Percentiles rank a stretch among this genome's conserved stretches.
Evolutionary conservation across 2,113 vertebrate species (phyloP).

Genomic region (Mastomys coucha): DNA sequence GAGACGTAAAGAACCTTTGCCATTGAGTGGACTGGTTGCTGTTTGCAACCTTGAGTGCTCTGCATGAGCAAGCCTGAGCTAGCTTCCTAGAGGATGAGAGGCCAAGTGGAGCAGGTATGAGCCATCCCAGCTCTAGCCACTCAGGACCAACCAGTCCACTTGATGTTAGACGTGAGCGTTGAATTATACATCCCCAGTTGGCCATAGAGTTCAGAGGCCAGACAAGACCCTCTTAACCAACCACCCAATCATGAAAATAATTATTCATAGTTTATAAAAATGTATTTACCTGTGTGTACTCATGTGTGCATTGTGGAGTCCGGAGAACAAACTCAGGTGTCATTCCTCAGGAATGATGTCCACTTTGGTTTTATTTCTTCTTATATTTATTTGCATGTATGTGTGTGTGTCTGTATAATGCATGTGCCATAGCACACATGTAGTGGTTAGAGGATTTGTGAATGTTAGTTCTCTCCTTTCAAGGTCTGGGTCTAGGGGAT

Average conservation of each 20-base stretch:
- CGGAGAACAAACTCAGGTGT: not conserved
- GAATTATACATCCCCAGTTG: not conserved
- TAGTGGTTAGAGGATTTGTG: not conserved
- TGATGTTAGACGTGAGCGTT: not conserved
- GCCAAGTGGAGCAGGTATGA: accelerated
- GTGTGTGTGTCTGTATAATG: not conserved
- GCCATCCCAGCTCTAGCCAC: not conserved
- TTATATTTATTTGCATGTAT: not conserved
- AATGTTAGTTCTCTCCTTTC: not conserved
- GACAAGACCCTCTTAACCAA: not conserved
- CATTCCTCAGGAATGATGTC: not conserved
- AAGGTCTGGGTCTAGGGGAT: not conserved
- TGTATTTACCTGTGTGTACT: no score
- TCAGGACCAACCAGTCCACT: not conserved
- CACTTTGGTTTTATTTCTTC: not conserved
- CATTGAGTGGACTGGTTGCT: not conserved
- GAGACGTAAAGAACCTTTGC: not conserved
- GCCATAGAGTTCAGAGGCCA: not conserved
- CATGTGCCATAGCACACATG: not conserved
- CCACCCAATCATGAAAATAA: not conserved
- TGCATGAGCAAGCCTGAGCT: not conserved
- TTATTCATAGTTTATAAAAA: not conserved
- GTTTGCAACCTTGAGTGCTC: not conserved
- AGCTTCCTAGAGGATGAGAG: no score
- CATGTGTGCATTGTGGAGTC: not conserved